Evolutionary conservation across 2,888 invertebrate genomes (phyloP).

Genomic region (Bugula neritina): DNA sequence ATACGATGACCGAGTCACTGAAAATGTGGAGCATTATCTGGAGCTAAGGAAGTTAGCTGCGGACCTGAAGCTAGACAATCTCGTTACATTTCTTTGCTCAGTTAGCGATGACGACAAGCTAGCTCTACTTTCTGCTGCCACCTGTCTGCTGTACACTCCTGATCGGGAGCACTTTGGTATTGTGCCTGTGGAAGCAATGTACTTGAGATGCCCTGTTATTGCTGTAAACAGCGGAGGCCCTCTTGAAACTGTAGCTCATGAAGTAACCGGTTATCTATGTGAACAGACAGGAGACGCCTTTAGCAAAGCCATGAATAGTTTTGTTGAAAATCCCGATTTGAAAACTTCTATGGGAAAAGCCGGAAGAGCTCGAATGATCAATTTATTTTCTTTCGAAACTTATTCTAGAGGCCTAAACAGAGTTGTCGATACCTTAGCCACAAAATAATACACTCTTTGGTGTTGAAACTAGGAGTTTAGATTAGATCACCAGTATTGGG

Average conservation of each 20-base stretch:
- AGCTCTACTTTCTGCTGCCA: slow-evolving; percentile 68
- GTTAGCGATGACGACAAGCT: slow-evolving; percentile 79
- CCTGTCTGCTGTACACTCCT: slow-evolving; percentile 87
- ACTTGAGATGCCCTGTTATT: slow-evolving; percentile 82
- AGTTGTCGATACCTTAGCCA: too few relatives aligned
- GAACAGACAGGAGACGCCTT: slow-evolving; percentile 63
- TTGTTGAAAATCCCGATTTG: slow-evolving; percentile 62
- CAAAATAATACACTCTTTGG: too few relatives aligned
- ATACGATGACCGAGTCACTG: slow-evolving; percentile 78
- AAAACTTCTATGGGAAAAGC: slow-evolving; percentile 67
- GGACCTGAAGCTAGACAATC: slow-evolving; percentile 58
- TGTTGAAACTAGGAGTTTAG: too few relatives aligned
- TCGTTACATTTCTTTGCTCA: slow-evolving; percentile 78
- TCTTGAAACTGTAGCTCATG: slow-evolving; percentile 70
- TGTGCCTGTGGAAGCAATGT: slow-evolving; percentile 98
- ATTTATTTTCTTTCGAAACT: slow-evolving; percentile 75
- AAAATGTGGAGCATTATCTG: slow-evolving; percentile 78
- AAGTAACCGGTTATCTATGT: slow-evolving; percentile 54
- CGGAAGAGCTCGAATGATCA: slow-evolving; percentile 68
- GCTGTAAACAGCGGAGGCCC: slow-evolving; percentile 95
- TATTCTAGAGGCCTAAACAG: slow-evolving; percentile 58
- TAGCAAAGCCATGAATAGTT: slow-evolving; percentile 68
- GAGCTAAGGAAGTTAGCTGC: slow-evolving; percentile 67
- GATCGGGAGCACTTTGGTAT: slow-evolving; percentile 98
- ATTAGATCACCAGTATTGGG: too few relatives aligned